Evolutionary conservation across 30 jellyfish, hydroid and myxozoan species (phyloP), one percentile per base, ranked within the genome.

Genomic region (Hydra vulgaris): DNA sequence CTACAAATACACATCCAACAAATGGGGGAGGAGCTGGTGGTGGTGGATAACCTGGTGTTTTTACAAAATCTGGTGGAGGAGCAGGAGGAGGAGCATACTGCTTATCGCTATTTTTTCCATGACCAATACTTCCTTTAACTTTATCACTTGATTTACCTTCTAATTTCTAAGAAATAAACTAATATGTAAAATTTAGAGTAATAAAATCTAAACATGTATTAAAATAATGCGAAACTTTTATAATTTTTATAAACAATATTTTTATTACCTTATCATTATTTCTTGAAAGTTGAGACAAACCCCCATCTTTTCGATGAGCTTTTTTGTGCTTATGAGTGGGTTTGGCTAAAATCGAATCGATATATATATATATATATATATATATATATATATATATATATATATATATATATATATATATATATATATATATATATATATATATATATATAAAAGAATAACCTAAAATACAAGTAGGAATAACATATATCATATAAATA

Each of bases 1-100:
- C 21, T 0, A 21, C 67, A 17, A 70, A 75, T 8, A 75, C 72
- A n/a, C 83, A 66, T 0, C 93, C 96, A 25, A 78, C 93, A 61
- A 70, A 78, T 72, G 96, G 96, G 19, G 86, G 85, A 23, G 92
- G 88, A 7, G 85, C 87, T 52, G 88, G 88, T 67, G 92, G 92
- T 76, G 90, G 95, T 17, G 85, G 82, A 8, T 83, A 73, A 18
- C 88, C 85, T 17, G 88, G 84, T 23, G 90, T 71, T 55, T 21
- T 76, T 17, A 19, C 70, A 17, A 82, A 40, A 40, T 74, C 86
- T 26, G 90, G 90, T 23, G 86, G 89, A 7, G 53, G 89, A 53
- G 78, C 15, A 17, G 84, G 88, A 8, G 84, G 88, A 54, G 83
- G 83, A 22, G 67, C 66, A 40, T 3, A 40, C 70, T 25, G 74